Percentiles rank a stretch among this genome's conserved stretches.
Conservation (phyloP, 1,140 invertebrate species). For the Calephelis virginiensis region DNA sequence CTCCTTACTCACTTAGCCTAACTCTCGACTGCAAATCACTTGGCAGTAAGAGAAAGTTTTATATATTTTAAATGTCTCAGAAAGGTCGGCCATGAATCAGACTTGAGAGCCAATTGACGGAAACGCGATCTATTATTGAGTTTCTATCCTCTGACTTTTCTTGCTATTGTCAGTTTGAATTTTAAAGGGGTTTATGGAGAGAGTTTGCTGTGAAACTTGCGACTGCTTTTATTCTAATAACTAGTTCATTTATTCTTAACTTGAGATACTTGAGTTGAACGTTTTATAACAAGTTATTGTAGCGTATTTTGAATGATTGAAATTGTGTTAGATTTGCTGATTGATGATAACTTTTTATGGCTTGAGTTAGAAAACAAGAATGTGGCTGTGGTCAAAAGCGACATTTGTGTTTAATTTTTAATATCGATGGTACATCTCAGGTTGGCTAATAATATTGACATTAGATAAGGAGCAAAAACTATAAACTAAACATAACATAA, state of each 20-base stretch:
- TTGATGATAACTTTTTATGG: too few species aligned
- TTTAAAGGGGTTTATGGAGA: conserved; percentile 18
- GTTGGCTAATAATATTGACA: too few species aligned
- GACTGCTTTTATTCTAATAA: conserved; percentile 10
- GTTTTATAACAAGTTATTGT: too few species aligned
- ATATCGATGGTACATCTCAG: too few species aligned
- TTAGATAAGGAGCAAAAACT: too few species aligned
- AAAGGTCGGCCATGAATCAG: conserved; percentile 49
- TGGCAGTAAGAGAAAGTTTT: conserved; percentile 61
- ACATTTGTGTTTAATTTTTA: too few species aligned
- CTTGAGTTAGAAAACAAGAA: too few species aligned
- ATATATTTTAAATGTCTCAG: conserved; percentile 65
- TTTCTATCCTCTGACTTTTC: conserved; percentile 30
- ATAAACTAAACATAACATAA: too few species aligned
- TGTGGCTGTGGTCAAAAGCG: too few species aligned
- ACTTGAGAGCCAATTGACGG: conserved; percentile 45
- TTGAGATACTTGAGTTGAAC: background rate
- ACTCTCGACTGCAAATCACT: conserved; percentile 66
- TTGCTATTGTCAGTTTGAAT: conserved; percentile 23
- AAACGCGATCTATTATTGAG: conserved; percentile 47
- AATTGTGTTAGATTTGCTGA: too few species aligned
- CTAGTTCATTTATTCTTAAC: background rate
- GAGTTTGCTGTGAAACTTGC: conserved; percentile 18
- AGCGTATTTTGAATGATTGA: too few species aligned
- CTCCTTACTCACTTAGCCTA: conserved; percentile 71